phyloP scores from a whole-genome alignment of 30 jellyfish, hydroid and myxozoan genomes.

The Pelagia noctiluca region DNA sequence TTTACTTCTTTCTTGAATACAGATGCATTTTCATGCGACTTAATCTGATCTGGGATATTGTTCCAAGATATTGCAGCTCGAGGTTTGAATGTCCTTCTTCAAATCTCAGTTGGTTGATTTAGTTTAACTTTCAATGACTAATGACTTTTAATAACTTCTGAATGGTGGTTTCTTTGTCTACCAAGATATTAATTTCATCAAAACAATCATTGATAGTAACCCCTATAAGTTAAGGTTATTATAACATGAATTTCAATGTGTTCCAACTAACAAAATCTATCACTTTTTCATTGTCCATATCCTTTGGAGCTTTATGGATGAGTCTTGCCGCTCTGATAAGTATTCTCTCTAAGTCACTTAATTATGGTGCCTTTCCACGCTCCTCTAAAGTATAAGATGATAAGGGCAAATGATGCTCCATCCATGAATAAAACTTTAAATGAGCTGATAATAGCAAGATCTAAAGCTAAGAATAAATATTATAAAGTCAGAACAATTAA shows the following conservation, averaged over 20 bases:
- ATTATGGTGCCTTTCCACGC: conserved; percentile 15
- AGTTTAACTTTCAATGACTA: conserved; percentile 11
- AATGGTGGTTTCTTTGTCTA: conserved; percentile 19
- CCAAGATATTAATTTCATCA: conserved; percentile 38
- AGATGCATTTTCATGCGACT: conserved; percentile 49
- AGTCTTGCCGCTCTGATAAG: conserved; percentile 56
- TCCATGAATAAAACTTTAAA: too few relatives aligned
- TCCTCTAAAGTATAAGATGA: too few relatives aligned
- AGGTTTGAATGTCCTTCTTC: conserved; percentile 56
- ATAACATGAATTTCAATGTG: conserved; percentile 53
- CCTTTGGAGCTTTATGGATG: conserved; percentile 55
- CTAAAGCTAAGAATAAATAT: too few relatives aligned
- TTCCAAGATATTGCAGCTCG: conserved; percentile 56
- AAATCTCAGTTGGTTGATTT: conserved; percentile 43
- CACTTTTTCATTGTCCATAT: conserved; percentile 39
- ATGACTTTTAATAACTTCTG: conserved; percentile 6
- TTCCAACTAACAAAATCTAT: conserved; percentile 58
- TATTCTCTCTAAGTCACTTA: conserved; percentile 20
- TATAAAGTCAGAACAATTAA: too few relatives aligned
- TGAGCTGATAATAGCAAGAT: too few relatives aligned
- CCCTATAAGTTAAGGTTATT: conserved; percentile 41
- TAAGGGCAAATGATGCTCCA: too few relatives aligned
- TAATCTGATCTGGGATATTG: conserved; percentile 35
- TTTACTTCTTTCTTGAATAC: conserved; percentile 25
- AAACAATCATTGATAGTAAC: not conserved